Percentiles rank a stretch among this genome's conserved stretches.
phyloP scores from a whole-genome alignment of 2,113 vertebrate species.

The Cyphomyrus discorhynchus region DNA sequence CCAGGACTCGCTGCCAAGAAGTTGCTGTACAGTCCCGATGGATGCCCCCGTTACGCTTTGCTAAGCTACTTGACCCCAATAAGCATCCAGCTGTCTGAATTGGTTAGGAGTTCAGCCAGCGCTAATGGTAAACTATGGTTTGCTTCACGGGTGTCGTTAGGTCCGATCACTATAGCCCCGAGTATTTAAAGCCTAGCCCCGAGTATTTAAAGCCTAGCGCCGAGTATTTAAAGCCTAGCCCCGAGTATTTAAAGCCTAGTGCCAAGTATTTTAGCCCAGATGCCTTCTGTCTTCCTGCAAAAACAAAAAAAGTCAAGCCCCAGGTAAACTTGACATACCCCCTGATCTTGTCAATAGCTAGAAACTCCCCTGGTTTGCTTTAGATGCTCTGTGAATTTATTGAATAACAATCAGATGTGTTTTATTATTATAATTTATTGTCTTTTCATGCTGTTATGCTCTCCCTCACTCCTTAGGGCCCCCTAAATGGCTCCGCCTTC shows the following conservation, averaged over 20 bases:
- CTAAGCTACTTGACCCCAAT: neutral
- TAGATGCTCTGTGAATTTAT: neutral
- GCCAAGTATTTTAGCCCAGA: too few relatives aligned
- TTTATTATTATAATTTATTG: neutral
- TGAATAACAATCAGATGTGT: neutral
- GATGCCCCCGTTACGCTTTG: neutral
- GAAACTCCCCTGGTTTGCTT: neutral
- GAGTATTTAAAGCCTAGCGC: too few relatives aligned
- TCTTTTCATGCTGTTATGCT: neutral
- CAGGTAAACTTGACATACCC: too few relatives aligned
- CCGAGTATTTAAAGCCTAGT: too few relatives aligned
- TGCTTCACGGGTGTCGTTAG: too few relatives aligned
- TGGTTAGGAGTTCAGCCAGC: neutral
- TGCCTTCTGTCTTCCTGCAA: too few relatives aligned
- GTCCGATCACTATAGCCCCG: too few relatives aligned
- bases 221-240: too few relatives aligned
- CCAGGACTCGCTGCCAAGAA: neutral
- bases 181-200: too few relatives aligned
- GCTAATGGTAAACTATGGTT: neutral
- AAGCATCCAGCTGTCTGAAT: neutral
- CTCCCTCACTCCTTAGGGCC: neutral
- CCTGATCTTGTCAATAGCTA: too few relatives aligned
- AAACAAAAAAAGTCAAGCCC: too few relatives aligned
- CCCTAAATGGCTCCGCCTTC: neutral
- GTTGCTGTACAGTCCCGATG: neutral